phyloP scores from a whole-genome alignment of 1,140 invertebrate species.

The Eriosoma lanigerum region DNA sequence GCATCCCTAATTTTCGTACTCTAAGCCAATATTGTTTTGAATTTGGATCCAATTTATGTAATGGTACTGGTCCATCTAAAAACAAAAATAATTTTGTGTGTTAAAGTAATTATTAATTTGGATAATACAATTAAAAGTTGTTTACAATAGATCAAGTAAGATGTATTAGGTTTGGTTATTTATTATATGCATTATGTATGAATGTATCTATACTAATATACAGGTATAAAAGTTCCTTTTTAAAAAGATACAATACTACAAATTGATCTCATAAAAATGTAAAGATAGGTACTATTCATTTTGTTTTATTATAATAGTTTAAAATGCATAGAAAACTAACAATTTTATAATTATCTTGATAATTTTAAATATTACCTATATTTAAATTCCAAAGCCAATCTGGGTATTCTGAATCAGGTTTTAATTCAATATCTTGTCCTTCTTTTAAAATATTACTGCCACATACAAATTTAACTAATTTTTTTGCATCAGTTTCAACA shows the following conservation, averaged over 20 bases:
- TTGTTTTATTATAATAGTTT: too few species aligned
- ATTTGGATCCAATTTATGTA: constrained; percentile 78
- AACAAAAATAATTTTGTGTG: constrained; percentile 54
- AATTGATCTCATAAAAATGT: too few species aligned
- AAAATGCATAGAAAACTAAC: too few species aligned
- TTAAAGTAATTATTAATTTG: too few species aligned
- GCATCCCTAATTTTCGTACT: constrained; percentile 65
- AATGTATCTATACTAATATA: too few species aligned
- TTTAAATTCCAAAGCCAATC: constrained; percentile 87
- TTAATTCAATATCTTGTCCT: constrained; percentile 80
- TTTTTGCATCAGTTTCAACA: constrained; percentile 83
- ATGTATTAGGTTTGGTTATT: too few species aligned
- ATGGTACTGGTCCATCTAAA: constrained; percentile 60
- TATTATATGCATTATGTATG: too few species aligned
- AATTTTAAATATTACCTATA: constrained; percentile 58
- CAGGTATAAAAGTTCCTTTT: too few species aligned
- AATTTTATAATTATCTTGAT: background rate
- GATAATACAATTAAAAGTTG: too few species aligned
- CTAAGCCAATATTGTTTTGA: constrained; percentile 79
- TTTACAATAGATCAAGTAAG: too few species aligned
- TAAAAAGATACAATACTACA: too few species aligned
- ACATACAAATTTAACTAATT: constrained; percentile 78
- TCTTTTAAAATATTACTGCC: constrained; percentile 78
- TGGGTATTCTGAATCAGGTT: constrained; percentile 85
- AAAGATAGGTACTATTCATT: too few species aligned